Evolutionary conservation across 2,113 vertebrate genomes (phyloP), one percentile per base, ranked within the genome.

Genomic region (Cariama cristata): DNA sequence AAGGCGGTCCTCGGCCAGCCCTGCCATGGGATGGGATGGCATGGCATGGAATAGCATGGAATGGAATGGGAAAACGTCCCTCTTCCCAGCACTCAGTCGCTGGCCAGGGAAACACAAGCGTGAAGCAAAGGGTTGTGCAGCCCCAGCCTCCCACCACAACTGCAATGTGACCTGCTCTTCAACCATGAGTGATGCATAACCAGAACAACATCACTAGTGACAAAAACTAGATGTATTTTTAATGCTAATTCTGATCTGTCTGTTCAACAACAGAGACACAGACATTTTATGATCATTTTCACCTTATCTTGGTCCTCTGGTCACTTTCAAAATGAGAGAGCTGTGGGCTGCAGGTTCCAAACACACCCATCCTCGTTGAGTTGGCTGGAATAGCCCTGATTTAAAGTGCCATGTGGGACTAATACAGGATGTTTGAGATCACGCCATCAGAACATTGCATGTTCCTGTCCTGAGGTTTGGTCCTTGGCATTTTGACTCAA

Each of bases 71-170:
- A 13, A 13, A 12, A 12, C 2, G 4, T 7, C 8, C 4, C 6
- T 12, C 1, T 2, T 4, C 7, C 15, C 42, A 5, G 1, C 12
- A 0, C 3, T 1, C 11, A 8, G 38, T 4, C 4, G 2, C 32
- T 44, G 86, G 2, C 6, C 2, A 0, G 20, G 10, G 12, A 33
- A 44, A 15, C 5, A 0, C 0, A 3, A 14, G 9, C 2, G 1
- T 6, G 81, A 16, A 19, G 1, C 0, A 1, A 3, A 5, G 56
- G 6, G 15, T 1, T 8, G 33, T 4, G 23, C 15, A 33, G 42
- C 9, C 4, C 5, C 47, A 3, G 80, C 42, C 27, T 14, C n/a
- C 30, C 33, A 0, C 7, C 40, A 0, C 27, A 2, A 8, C 7
- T 1, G 1, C 23, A 1, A 1, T 19, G 68, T 6, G 44, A 45